Base-by-base conservation (phyloP, 1,140 invertebrate species). In the Thereuonema tuberculata region DNA sequence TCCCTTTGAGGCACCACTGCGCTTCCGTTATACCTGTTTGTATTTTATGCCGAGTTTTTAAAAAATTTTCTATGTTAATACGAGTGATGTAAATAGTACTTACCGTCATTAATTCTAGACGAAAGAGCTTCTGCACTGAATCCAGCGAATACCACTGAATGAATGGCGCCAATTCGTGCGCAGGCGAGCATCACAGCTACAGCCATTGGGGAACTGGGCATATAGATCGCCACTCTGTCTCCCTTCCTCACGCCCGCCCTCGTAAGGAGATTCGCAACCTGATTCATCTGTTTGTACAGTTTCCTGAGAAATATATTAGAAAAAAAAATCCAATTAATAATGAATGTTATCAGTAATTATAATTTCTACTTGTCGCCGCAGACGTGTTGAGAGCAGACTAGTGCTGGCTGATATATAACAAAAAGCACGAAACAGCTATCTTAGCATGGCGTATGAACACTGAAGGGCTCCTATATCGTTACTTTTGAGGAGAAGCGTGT, bases 121-220 rank as follows among this genome's bases (percentile, higher is more conserved):
- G 77, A 75, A 20, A 82, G 67, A 23, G 81, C 74, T 50, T 81
- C 75, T 2, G 79, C 66, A 65, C 76, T 79, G 65, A 82, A 82
- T 15, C 81, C 81, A 37, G 78, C 81, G 70, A 82, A 83, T 20
- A 81, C 74, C 14, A 82, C 77, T 52, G 72, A 76, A 67, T 81
- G 80, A 25, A 81, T 69, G 31, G 79, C 78, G 20, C 78, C 75
- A 58, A 77, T 77, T 24, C 76, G 64, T 23, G 75, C 70, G 70
- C 77, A 79, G 0, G 76, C 77, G 48, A 78, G 65, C 76, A 78
- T 78, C 27, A 74, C 65, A 1, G 72, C 72, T 15, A 77, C 70
- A 2, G 77, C 73, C 17, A 74, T 66, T 2, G 77, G 78, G 24
- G 71, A 71, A 37, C 70, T 71, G 2, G 79, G 78, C 57, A 81